Evolutionary conservation across 2,888 invertebrate species (phyloP).

Genomic region (Carabus problematicus): DNA sequence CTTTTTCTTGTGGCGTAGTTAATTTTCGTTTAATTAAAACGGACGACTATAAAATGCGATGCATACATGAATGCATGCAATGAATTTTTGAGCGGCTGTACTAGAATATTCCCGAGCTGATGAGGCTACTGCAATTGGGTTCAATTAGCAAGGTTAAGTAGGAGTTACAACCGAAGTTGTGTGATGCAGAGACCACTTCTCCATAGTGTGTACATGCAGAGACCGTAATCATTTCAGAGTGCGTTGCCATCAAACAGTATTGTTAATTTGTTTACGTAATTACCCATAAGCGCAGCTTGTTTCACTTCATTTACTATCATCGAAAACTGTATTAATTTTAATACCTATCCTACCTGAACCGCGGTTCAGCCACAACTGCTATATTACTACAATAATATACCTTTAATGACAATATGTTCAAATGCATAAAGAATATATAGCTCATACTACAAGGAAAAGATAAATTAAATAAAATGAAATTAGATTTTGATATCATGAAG

Average conservation of each 20-base stretch:
- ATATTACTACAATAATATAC: too few species aligned
- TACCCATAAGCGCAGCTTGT: slow-evolving; percentile 31
- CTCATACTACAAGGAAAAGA: too few species aligned
- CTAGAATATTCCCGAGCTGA: slow-evolving; percentile 11
- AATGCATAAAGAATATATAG: too few species aligned
- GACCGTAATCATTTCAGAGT: slow-evolving; percentile 1
- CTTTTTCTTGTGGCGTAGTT: background rate
- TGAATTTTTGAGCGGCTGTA: slow-evolving; percentile 38
- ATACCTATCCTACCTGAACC: too few species aligned
- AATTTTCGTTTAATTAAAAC: too few species aligned
- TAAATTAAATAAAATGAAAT: too few species aligned
- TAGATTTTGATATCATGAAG: too few species aligned
- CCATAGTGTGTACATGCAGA: slow-evolving; percentile 26
- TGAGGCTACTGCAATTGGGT: slow-evolving; percentile 34
- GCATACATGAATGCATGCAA: slow-evolving; percentile 8
- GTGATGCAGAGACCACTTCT: slow-evolving; percentile 12
- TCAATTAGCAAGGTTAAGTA: slow-evolving; percentile 41
- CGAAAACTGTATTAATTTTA: too few species aligned
- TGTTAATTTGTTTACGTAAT: slow-evolving; percentile 40
- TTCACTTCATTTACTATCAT: slow-evolving; percentile 37
- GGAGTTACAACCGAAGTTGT: slow-evolving; percentile 30
- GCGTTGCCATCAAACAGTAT: slow-evolving; percentile 26
- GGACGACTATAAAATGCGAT: too few species aligned
- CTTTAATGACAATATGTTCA: too few species aligned
- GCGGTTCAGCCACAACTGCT: too few species aligned